A percentile compares a stretch with the other conserved stretches of the same genome.
These are phyloP conservation scores for Leptinotarsa texana DNA, from an alignment of 1,140 invertebrate species.

Conservation along the genomic window DNA sequence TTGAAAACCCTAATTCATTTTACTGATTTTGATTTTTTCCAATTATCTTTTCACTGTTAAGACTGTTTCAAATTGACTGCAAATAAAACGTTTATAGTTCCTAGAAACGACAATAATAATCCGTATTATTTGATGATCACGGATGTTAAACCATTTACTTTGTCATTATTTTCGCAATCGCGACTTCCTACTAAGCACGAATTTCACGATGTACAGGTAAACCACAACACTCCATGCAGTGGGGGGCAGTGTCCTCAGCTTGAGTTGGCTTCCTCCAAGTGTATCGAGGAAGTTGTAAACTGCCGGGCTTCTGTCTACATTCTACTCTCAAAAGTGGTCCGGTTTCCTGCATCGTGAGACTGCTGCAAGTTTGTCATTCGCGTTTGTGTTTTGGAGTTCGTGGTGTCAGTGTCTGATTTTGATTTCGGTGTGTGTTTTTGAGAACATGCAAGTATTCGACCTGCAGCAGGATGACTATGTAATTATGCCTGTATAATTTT, in stretches of 20 bases:
- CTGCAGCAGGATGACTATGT: slow-evolving; percentile 49
- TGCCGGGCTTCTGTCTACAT: slow-evolving; percentile 4
- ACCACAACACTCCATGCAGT: slow-evolving; percentile 3
- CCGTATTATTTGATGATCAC: too few species aligned
- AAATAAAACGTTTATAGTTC: too few species aligned
- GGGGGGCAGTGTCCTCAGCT: slow-evolving; percentile 8
- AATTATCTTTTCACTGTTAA: too few species aligned
- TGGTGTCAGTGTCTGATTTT: slow-evolving; percentile 7
- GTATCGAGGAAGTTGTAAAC: slow-evolving; percentile 7
- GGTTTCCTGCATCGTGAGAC: neutral
- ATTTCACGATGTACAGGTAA: too few species aligned
- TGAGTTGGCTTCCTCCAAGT: neutral
- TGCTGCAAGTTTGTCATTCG: slow-evolving; percentile 7
- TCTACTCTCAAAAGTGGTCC: slow-evolving; percentile 13
- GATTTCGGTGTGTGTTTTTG: neutral
- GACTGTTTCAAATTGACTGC: too few species aligned
- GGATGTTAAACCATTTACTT: too few species aligned
- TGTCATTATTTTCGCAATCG: too few species aligned
- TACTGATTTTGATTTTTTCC: too few species aligned
- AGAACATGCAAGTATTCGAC: slow-evolving; percentile 49
- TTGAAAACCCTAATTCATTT: too few species aligned
- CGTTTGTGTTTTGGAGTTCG: neutral
- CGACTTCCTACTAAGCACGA: too few species aligned
- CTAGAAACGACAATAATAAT: too few species aligned
- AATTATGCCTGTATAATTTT: slow-evolving; percentile 36